Conservation (phyloP, 2,888 invertebrate species). For the Polietes domitor region DNA sequence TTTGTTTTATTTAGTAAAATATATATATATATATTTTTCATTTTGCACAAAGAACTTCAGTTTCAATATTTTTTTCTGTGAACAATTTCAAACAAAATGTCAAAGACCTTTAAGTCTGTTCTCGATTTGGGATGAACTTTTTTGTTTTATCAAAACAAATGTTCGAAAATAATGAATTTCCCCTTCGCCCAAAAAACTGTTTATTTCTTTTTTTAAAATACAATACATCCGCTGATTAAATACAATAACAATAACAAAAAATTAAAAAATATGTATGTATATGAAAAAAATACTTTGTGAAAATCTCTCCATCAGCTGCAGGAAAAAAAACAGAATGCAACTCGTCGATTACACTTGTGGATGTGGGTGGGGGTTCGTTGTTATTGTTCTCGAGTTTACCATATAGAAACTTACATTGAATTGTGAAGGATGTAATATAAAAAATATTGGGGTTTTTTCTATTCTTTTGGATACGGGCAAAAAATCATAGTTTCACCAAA, state of each 20-base stretch:
- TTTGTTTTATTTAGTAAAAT: constrained; percentile 36
- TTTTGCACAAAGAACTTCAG: constrained; percentile 11
- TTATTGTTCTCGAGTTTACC: constrained; percentile 30
- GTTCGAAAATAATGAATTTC: constrained; percentile 26
- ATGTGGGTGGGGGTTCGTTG: constrained; percentile 19
- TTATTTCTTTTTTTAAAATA: constrained; percentile 11
- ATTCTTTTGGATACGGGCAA: background rate
- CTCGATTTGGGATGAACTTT: background rate
- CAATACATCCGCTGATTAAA: constrained; percentile 42
- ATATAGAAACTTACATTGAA: constrained; percentile 24
- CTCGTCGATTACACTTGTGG: background rate
- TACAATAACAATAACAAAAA: background rate
- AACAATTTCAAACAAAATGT: constrained; percentile 1
- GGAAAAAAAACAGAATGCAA: constrained; percentile 9
- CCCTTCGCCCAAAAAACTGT: background rate
- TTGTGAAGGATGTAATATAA: background rate
- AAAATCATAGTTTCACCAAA: constrained; percentile 42
- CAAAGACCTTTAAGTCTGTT: constrained; percentile 6
- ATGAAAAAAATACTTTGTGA: no score
- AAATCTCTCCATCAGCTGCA: background rate
- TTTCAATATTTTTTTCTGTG: background rate
- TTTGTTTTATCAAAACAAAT: constrained; percentile 45
- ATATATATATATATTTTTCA: no score
- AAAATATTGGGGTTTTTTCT: background rate
- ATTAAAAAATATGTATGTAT: constrained; percentile 6